phyloP scores from a whole-genome alignment of 2,888 invertebrate genomes.

The Phalera bucephala region DNA sequence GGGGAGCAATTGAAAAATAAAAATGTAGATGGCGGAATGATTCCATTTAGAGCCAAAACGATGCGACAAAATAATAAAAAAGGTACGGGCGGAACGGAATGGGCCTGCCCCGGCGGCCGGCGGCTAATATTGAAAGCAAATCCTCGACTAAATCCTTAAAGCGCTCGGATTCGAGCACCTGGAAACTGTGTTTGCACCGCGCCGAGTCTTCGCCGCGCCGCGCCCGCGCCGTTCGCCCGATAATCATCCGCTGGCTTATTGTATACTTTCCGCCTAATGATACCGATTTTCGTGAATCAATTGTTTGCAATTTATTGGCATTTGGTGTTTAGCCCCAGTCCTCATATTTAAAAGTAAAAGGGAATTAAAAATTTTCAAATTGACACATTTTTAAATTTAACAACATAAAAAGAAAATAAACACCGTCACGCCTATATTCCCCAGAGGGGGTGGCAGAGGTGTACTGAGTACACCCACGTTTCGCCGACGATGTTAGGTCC shows the following conservation, averaged over 20 bases:
- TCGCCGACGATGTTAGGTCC: no score
- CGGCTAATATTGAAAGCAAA: conserved; percentile 84
- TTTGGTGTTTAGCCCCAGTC: conserved; percentile 39
- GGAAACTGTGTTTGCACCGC: conserved; percentile 73
- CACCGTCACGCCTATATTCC: no score
- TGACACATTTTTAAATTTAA: conserved; percentile 9
- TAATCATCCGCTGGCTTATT: conserved; percentile 79
- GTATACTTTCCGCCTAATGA: conserved; percentile 76
- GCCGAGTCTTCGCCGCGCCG: conserved; percentile 36
- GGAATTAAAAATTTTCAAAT: conserved; percentile 31
- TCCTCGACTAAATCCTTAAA: conserved; percentile 83
- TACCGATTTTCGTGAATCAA: conserved; percentile 65
- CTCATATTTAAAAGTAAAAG: conserved; percentile 45
- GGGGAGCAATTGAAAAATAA: conserved; percentile 83
- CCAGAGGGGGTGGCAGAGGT: no score
- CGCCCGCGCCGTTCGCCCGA: conserved; percentile 38
- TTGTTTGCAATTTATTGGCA: conserved; percentile 53
- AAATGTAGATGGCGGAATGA: conserved; percentile 83
- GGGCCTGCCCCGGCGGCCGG: conserved; percentile 68
- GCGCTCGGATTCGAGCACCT: conserved; percentile 80
- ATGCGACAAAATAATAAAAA: conserved; percentile 83
- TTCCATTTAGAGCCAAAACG: conserved; percentile 82
- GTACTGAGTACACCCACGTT: no score
- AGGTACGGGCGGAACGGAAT: conserved; percentile 70
- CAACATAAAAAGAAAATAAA: no score